Conservation (phyloP, 2,113 vertebrate genomes). For the Indicator indicator region DNA sequence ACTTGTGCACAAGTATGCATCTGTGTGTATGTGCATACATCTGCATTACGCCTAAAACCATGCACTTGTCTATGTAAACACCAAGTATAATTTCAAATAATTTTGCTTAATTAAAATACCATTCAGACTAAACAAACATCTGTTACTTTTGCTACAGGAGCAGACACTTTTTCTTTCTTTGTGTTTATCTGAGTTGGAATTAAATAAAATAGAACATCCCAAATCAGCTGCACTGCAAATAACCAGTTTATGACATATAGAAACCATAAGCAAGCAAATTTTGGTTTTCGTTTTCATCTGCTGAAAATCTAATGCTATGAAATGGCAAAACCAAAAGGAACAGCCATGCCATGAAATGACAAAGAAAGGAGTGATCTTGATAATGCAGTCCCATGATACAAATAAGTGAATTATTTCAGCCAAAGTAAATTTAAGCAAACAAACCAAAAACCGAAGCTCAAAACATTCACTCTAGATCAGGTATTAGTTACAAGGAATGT, state of each 20-base stretch:
- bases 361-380: not conserved
- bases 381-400: not conserved
- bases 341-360: not conserved
- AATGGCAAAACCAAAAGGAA: not conserved
- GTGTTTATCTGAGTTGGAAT: not conserved
- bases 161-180: not conserved
- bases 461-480: not conserved
- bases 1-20: not conserved
- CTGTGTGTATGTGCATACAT: not conserved
- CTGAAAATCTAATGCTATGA: not conserved
- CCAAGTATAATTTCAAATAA: not conserved
- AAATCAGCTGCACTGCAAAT: not conserved
- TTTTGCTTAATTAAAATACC: not conserved
- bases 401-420: not conserved
- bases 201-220: not conserved
- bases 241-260: not conserved
- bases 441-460: not conserved
- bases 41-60: not conserved
- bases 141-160: not conserved
- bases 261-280: not conserved
- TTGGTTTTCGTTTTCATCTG: not conserved
- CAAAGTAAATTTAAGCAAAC: not conserved
- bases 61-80: not conserved
- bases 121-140: not conserved
- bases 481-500: not conserved